Base-by-base conservation (phyloP, 2,888 invertebrate genomes). In the Tanytarsus gracilentus region DNA sequence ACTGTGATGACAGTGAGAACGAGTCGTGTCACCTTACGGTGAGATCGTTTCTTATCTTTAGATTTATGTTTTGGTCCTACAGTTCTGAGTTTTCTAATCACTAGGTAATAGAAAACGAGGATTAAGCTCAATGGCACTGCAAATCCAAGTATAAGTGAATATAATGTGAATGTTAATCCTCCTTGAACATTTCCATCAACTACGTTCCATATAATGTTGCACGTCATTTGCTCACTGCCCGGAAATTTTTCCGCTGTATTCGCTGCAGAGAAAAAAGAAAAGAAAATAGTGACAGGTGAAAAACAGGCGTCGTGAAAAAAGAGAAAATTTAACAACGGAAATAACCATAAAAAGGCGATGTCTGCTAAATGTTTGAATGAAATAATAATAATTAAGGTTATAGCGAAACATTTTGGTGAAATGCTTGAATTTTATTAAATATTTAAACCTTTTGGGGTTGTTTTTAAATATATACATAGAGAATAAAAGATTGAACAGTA, bases 1-100 rank as follows among this genome's bases (percentile, higher is more conserved):
- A 89, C 89, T 0, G 88, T 84, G 64, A 91, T 88, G 8, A 91
- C 90, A 2, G 88, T 89, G 63, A 90, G 73, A 16, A 91, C 90
- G 64, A 91, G 73, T 67, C 86, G 86, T 2, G 90, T 90, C 3
- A 89, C 90, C 69, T 89, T 90, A 50, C 88, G 77, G 69, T 88
- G 87, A 0, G 87, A 86, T 11, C 84, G 79, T 67, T 86, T 88
- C 77, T 88, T 88, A 69, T 88, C 88, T 68, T 87, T 88, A 1
- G 87, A 86, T 66, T 86, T 87, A 68, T 63, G 60, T 78, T 87
- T 82, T 4, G 88, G 88, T 0, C 90, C 90, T 3, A 90, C 88
- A 0, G 86, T 88, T 68, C 84, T 83, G 60, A 91, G 74, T 69
- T 88, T 89, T 58, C 81, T 79, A 62, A 91, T 86, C 3, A 91